Base-by-base conservation (phyloP, 2,888 invertebrate species). In the Caenorhabditis panamensis region DNA sequence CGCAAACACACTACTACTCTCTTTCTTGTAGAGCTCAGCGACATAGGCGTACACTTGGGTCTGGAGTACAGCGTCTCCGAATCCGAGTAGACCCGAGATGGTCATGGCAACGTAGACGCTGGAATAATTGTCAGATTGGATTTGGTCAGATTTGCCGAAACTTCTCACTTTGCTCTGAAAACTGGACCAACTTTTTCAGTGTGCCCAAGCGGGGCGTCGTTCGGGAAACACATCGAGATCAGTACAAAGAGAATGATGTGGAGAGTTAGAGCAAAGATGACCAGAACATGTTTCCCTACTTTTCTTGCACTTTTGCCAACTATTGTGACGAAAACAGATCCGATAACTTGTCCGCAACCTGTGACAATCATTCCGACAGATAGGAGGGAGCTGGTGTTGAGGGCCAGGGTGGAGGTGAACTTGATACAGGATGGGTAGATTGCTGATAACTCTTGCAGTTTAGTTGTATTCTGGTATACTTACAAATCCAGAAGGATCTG, bases 401-500 rank as follows among this genome's bases (percentile, higher is more conserved):
- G 11, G 24, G 71, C 37, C 13, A 80, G 54, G 1, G 16, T 9
- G 0, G 58, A 28, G 3, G 79, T 75, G 49, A 80, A 80, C 20
- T 75, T 75, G 47, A 80, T 75, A 41, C 75, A 80, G 1, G 75
- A 24, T 3, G 79, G 79, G 64, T 59, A 80, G 26, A 80, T 75
- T 5, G 79, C 75, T 75, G 66, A n/a, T n/a, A n/a, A n/a, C n/a
- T n/a, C n/a, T n/a, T n/a, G n/a, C n/a, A n/a, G n/a, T n/a, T n/a
- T n/a, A n/a, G n/a, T n/a, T n/a, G n/a, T n/a, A n/a, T n/a, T n/a
- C n/a, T n/a, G n/a, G n/a, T n/a, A n/a, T 5, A 62, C 72, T 72
- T 22, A 75, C 73, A 75, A 64, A 80, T 75, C 79, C 79, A 80
- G 47, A 80, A 80, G 2, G 79, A 75, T 16, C 69, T 24, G 2